Conservation (phyloP, 2,797 vertebrate species). For the Catamblyrhynchus diadema region DNA sequence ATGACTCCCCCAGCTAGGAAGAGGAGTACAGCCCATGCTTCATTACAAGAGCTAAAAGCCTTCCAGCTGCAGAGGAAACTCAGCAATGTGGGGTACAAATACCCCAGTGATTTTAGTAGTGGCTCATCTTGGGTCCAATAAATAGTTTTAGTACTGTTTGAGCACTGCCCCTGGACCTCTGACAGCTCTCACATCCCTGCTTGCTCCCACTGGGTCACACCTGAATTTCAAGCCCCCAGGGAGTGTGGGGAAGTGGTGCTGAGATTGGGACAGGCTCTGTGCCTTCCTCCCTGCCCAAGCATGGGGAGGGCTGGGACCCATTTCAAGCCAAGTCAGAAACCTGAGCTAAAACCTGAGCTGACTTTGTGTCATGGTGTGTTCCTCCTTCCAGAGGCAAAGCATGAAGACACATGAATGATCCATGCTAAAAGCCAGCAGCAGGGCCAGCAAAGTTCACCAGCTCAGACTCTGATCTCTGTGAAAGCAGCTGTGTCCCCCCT, state of each 20-base stretch:
- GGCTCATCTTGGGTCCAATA: background rate
- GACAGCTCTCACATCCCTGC: background rate
- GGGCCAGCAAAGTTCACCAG: background rate
- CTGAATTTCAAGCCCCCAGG: background rate
- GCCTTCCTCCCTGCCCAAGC: rapidly evolving
- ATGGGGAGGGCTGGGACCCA: too few relatives aligned
- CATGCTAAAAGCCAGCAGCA: background rate
- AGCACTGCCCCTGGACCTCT: rapidly evolving
- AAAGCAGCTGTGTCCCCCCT: rapidly evolving
- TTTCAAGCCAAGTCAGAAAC: background rate
- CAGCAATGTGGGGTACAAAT: background rate
- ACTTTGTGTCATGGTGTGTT: rapidly evolving
- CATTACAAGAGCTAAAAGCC: background rate
- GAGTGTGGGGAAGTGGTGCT: background rate
- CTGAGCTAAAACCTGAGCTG: background rate
- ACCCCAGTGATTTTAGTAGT: background rate
- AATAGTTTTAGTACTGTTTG: background rate
- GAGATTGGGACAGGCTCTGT: background rate
- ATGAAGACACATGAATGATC: rapidly evolving
- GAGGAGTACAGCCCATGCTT: background rate
- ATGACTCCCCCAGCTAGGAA: background rate
- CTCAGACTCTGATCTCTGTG: background rate
- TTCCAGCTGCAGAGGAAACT: background rate
- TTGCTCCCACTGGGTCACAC: background rate
- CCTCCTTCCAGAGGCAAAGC: background rate